phyloP scores from a whole-genome alignment of 2,797 vertebrate species.

The Emydoidea blandingii region DNA sequence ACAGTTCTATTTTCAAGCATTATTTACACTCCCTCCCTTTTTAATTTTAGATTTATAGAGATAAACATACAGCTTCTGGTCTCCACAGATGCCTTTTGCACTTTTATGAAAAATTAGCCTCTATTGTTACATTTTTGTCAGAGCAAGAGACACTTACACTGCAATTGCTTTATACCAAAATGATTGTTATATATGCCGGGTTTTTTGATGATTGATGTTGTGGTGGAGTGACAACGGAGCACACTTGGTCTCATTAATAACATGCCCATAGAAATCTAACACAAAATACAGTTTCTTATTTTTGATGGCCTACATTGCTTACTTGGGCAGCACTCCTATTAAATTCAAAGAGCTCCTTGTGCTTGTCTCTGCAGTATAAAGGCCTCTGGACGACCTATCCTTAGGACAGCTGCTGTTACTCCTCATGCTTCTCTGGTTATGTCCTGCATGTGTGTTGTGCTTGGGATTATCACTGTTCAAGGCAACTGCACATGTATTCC shows the following conservation, averaged over 20 bases:
- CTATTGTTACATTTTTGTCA: conserved; percentile 18
- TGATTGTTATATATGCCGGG: background rate
- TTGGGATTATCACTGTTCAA: background rate
- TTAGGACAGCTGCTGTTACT: background rate
- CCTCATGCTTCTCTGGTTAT: background rate
- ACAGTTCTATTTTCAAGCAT: background rate
- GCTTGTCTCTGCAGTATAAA: background rate
- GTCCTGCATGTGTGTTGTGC: background rate
- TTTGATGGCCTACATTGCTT: too few species aligned
- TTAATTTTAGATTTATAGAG: background rate
- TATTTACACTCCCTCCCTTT: background rate
- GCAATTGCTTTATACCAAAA: conserved; percentile 32
- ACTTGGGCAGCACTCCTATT: background rate
- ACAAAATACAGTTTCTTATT: background rate
- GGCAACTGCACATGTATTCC: background rate
- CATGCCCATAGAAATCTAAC: background rate
- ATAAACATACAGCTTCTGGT: background rate
- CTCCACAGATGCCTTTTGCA: background rate
- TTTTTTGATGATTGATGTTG: conserved; percentile 41
- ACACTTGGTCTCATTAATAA: background rate
- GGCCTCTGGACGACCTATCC: background rate
- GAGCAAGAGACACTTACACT: background rate
- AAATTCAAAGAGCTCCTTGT: background rate
- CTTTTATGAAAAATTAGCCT: background rate
- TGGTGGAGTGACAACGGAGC: background rate